phyloP scores from a whole-genome alignment of 1,140 invertebrate genomes.

The Lepidostoma basale region DNA sequence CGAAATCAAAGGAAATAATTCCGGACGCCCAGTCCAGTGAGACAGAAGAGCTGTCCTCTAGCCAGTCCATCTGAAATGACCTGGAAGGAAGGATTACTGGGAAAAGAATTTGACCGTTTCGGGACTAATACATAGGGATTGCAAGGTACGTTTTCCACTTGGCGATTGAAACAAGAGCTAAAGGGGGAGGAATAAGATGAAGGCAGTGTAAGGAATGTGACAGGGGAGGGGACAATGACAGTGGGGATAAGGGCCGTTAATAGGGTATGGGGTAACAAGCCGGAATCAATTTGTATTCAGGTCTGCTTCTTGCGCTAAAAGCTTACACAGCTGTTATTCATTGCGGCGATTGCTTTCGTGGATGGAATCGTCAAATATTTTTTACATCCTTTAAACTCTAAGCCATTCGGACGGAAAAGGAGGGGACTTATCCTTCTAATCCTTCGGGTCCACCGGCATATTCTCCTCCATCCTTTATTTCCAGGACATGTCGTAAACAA shows the following conservation, averaged over 20 bases:
- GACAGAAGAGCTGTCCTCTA: not conserved
- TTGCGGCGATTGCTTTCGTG: conserved; percentile 46
- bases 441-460: conserved; percentile 11
- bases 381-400: conserved; percentile 23
- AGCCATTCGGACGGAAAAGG: not conserved
- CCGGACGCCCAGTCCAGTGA: not conserved
- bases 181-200: conserved; percentile 12
- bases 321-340: conserved; percentile 44
- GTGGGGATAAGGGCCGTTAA: conserved; percentile 1
- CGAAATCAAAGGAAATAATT: not conserved
- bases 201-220: conserved; percentile 17
- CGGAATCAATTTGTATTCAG: conserved; percentile 41
- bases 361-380: conserved; percentile 42
- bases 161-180: conserved; percentile 33
- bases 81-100: conserved; percentile 18
- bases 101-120: conserved; percentile 12
- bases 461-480: not conserved
- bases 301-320: conserved; percentile 42
- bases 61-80: conserved; percentile 5
- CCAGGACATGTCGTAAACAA: not conserved
- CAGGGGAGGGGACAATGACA: conserved; percentile 25
- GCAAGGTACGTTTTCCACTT: not conserved
- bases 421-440: conserved; percentile 3
- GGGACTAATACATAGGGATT: conserved; percentile 16
- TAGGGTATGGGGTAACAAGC: conserved; percentile 11